Evolutionary conservation across 2,113 vertebrate genomes (phyloP).

Genomic region (Apteryx mantelli): DNA sequence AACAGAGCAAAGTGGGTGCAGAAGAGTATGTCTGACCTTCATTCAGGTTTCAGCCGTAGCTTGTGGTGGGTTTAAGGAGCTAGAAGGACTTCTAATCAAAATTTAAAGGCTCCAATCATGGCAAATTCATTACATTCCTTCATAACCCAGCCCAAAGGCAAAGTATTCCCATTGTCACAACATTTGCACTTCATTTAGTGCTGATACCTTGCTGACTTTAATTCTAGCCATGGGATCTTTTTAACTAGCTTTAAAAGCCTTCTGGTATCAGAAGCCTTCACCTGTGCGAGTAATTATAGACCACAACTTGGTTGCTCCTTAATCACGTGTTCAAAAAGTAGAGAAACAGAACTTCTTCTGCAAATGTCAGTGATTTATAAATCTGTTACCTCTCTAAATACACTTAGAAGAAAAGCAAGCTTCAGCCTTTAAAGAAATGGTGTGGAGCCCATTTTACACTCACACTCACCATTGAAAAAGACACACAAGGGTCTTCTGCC

Average conservation of each 20-base stretch:
- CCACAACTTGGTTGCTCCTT: not conserved
- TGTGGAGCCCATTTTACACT: not conserved
- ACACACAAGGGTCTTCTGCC: not conserved
- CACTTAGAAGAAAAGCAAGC: not conserved
- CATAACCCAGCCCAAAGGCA: not conserved
- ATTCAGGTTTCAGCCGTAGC: constrained; percentile 15
- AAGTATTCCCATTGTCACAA: not conserved
- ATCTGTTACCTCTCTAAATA: not conserved
- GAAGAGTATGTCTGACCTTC: constrained; percentile 23
- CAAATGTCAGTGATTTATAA: not conserved
- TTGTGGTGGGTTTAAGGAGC: not conserved
- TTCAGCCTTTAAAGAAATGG: not conserved
- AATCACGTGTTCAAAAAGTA: not conserved
- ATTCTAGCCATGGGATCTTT: not conserved
- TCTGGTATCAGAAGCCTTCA: not conserved
- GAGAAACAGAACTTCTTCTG: not conserved
- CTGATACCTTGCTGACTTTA: not conserved
- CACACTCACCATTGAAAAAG: not conserved
- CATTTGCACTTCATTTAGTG: not conserved
- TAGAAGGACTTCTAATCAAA: not conserved
- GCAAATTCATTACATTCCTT: not conserved
- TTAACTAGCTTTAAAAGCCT: not conserved
- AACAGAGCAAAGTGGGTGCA: constrained; percentile 27
- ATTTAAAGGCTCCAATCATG: not conserved
- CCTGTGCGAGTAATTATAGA: not conserved